These are phyloP conservation scores for Fratercula arctica DNA, from an alignment of 2,797 vertebrate genomes.

Conservation along the genomic window DNA sequence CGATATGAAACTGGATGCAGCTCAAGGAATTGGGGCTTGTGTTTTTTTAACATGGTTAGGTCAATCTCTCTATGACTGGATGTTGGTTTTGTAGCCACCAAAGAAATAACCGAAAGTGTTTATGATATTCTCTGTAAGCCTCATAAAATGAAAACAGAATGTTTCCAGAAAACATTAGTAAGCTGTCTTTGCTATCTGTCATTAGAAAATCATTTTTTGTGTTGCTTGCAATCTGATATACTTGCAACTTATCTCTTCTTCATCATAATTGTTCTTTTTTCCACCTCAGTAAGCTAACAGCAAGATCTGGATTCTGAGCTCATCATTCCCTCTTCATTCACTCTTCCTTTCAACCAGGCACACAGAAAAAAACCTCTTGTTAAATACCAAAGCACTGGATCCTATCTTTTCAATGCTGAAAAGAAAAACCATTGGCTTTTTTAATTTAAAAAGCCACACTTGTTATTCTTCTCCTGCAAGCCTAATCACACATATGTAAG, in stretches of 20 bases:
- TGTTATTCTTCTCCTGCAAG: not conserved
- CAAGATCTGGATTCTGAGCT: not conserved
- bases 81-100: not conserved
- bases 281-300: not conserved
- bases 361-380: not conserved
- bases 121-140: not conserved
- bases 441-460: not conserved
- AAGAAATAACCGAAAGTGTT: not conserved
- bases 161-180: not conserved
- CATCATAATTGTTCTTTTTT: not conserved
- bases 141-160: conserved; percentile 2
- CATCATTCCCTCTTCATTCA: not conserved
- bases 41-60: not conserved
- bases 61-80: not conserved
- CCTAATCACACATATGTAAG: not conserved
- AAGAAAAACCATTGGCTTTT: not conserved
- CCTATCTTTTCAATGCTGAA: not conserved
- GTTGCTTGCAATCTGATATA: not conserved
- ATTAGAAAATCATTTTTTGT: not conserved
- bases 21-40: not conserved
- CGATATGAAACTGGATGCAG: not conserved
- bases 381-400: not conserved
- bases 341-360: not conserved
- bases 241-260: not conserved
- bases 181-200: not conserved